A percentile compares a stretch with the other conserved stretches of the same genome.
Conservation (phyloP, 2,113 vertebrate species). For the Orthonyx spaldingii region DNA sequence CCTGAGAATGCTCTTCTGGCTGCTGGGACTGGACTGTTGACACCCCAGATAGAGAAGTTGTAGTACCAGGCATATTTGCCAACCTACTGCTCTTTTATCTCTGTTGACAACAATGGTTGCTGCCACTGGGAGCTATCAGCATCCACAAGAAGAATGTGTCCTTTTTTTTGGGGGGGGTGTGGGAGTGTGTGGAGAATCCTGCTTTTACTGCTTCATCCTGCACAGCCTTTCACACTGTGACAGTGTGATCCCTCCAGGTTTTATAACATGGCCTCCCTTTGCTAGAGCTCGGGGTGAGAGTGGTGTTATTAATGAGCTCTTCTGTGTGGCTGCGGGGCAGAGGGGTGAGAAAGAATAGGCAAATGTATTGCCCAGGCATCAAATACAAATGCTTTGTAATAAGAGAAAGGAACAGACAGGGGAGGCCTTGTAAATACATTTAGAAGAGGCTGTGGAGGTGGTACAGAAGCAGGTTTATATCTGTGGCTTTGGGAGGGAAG, state of each 20-base stretch:
- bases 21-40: neutral
- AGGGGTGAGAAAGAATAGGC: neutral
- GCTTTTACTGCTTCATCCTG: neutral
- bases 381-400: neutral
- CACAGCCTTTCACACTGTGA: neutral
- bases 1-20: neutral
- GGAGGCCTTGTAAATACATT: constrained; percentile 36
- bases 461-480: neutral
- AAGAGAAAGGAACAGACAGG: constrained; percentile 30
- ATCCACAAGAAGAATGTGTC: neutral
- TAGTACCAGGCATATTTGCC: neutral
- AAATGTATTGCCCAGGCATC: neutral
- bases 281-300: neutral
- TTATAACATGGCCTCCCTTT: neutral
- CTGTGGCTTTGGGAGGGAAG: neutral
- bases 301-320: neutral
- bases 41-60: neutral
- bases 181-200: too few relatives aligned
- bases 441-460: neutral
- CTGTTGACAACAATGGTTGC: neutral
- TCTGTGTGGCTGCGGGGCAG: neutral
- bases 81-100: neutral
- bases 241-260: neutral
- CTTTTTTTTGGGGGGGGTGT: neutral
- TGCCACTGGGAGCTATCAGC: neutral